phyloP scores from a whole-genome alignment of 2,888 invertebrate species.

The Drosophila eohydei region DNA sequence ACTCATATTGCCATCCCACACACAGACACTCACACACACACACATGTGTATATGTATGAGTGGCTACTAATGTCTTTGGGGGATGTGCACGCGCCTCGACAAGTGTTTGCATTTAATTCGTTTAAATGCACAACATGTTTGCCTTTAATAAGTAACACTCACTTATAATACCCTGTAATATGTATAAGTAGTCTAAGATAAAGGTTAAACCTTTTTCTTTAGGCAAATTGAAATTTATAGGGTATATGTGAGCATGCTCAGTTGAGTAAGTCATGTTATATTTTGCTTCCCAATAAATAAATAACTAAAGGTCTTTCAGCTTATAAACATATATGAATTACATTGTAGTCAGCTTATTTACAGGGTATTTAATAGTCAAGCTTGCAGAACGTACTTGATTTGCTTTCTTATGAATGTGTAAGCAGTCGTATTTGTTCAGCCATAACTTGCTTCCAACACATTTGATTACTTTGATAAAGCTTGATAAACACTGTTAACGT shows the following conservation, averaged over 20 bases:
- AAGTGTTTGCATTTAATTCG: constrained; percentile 63
- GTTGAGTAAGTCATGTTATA: too few relatives aligned
- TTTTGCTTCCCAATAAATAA: too few relatives aligned
- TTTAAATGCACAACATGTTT: constrained; percentile 53
- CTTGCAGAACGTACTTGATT: neutral
- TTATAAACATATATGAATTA: neutral
- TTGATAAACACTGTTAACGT: neutral
- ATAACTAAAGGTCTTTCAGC: neutral
- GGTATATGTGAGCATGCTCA: neutral
- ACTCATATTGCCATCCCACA: constrained; percentile 1
- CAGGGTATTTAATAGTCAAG: neutral
- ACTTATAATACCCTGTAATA: constrained; percentile 18
- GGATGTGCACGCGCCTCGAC: constrained; percentile 15
- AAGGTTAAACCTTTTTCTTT: too few relatives aligned
- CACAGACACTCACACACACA: neutral
- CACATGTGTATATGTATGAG: neutral
- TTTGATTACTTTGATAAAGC: neutral
- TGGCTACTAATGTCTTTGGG: constrained; percentile 33
- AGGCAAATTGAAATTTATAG: neutral
- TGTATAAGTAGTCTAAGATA: too few relatives aligned
- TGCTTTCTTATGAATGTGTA: constrained; percentile 18
- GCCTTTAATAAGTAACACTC: constrained; percentile 7
- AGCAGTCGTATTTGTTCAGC: constrained; percentile 23
- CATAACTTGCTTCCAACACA: neutral
- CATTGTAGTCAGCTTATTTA: neutral